Percentiles rank a stretch among this genome's conserved stretches.
Conservation (phyloP, 2,888 invertebrate genomes). For the Parnassius orleans region DNA sequence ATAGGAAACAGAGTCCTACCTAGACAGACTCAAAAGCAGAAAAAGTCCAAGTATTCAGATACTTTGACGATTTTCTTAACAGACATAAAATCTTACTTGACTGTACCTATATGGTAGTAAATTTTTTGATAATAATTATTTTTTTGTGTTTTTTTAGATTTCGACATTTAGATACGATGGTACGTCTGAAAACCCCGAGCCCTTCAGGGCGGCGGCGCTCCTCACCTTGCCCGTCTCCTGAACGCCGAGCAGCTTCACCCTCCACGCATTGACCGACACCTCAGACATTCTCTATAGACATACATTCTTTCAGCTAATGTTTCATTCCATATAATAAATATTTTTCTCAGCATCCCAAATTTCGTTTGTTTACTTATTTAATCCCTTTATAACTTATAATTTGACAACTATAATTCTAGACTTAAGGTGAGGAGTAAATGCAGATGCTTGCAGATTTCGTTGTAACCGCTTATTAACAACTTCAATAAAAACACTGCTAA, state of each 20-base stretch:
- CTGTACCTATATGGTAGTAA: too few species aligned
- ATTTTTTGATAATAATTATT: too few species aligned
- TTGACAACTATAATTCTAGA: too few species aligned
- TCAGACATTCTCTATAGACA: conserved; percentile 29
- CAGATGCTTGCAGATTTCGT: background rate
- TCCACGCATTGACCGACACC: conserved; percentile 44
- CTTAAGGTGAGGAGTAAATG: too few species aligned
- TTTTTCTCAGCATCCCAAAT: conserved; percentile 46
- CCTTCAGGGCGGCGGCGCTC: conserved; percentile 83
- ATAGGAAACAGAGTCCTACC: too few species aligned
- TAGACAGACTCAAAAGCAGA: too few species aligned
- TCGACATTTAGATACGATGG: conserved; percentile 92
- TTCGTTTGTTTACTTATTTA: conserved; percentile 1
- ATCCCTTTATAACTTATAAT: too few species aligned
- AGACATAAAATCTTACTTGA: too few species aligned
- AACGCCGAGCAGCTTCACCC: conserved; percentile 71
- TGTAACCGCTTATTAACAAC: too few species aligned
- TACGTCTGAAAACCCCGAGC: conserved; percentile 86
- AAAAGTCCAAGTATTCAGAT: too few species aligned
- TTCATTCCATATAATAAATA: conserved; percentile 39
- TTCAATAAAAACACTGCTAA: conserved; percentile 2
- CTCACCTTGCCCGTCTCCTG: conserved; percentile 87
- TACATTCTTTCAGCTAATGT: conserved; percentile 7
- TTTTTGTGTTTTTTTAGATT: conserved; percentile 79
- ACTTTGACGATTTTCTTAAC: too few species aligned